Conservation (phyloP, 2,113 vertebrate genomes). For the Callithrix jacchus region DNA sequence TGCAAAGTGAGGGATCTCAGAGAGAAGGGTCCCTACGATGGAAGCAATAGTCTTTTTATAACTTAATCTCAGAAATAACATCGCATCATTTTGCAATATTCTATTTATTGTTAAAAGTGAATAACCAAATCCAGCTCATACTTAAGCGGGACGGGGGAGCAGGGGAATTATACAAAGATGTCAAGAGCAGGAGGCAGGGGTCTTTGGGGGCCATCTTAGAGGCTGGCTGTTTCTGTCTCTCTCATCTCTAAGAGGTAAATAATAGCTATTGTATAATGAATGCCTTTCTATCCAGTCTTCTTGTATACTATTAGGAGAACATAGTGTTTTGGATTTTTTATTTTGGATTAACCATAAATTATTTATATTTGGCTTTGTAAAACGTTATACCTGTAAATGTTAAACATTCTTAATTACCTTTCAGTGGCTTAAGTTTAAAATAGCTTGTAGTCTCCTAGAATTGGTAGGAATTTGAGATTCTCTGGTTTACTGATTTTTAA, state of each 20-base stretch:
- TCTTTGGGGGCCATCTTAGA: neutral
- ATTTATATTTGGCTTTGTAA: slow-evolving; percentile 17
- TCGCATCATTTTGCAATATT: neutral
- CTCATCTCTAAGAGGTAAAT: neutral
- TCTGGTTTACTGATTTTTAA: neutral
- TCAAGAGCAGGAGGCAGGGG: neutral
- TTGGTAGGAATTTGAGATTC: slow-evolving; percentile 35
- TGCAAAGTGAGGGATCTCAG: neutral
- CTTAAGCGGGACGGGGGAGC: too few relatives aligned
- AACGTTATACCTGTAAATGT: neutral
- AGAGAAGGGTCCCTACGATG: neutral
- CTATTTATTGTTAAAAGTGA: neutral
- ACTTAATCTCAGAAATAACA: neutral
- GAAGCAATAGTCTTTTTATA: slow-evolving; percentile 2
- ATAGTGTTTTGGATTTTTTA: slow-evolving; percentile 20
- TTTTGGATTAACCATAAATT: neutral
- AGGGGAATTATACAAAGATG: neutral
- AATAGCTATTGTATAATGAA: neutral
- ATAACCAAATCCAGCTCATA: neutral
- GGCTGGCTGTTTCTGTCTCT: neutral
- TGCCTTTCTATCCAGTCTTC: neutral
- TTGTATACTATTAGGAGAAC: neutral
- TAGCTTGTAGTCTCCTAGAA: neutral
- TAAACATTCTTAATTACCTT: slow-evolving; percentile 26
- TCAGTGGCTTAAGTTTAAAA: neutral